Evolutionary conservation across 2,888 invertebrate species (phyloP).

Genomic region (Eumerus sabulonum): DNA sequence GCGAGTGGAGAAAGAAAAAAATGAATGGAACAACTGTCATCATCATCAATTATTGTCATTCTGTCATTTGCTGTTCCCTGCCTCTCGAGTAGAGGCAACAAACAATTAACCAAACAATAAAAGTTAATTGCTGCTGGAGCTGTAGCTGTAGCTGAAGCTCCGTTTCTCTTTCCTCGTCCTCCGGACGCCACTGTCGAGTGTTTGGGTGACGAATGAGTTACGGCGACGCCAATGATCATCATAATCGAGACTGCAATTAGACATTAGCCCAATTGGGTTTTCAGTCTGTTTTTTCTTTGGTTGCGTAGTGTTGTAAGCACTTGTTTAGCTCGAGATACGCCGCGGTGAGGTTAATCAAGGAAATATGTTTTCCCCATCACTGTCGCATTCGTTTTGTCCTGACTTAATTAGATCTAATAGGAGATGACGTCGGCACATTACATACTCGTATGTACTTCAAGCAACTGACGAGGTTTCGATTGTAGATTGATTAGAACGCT

Average conservation of each 20-base stretch:
- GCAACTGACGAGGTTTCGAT: neutral
- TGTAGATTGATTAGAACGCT: neutral
- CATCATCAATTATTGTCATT: constrained; percentile 65
- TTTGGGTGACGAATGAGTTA: constrained; percentile 57
- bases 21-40: constrained; percentile 41
- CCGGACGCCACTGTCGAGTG: neutral
- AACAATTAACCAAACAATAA: constrained; percentile 67
- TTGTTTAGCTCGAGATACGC: constrained; percentile 28
- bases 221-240: constrained; percentile 56
- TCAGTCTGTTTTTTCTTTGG: too few species aligned
- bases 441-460: neutral
- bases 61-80: constrained; percentile 8
- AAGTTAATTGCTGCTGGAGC: constrained; percentile 65
- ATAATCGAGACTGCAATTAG: constrained; percentile 65
- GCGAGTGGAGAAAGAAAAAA: too few species aligned
- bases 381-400: constrained; percentile 10
- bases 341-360: constrained; percentile 57
- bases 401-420: constrained; percentile 58
- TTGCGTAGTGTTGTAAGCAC: constrained; percentile 29
- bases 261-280: constrained; percentile 53
- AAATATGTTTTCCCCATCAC: constrained; percentile 41
- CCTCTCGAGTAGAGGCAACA: constrained; percentile 51
- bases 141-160: too few species aligned
- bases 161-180: too few species aligned
- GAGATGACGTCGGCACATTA: constrained; percentile 39